Base-by-base conservation (phyloP, 2,888 invertebrate genomes). In the Nomada ruficornis region DNA sequence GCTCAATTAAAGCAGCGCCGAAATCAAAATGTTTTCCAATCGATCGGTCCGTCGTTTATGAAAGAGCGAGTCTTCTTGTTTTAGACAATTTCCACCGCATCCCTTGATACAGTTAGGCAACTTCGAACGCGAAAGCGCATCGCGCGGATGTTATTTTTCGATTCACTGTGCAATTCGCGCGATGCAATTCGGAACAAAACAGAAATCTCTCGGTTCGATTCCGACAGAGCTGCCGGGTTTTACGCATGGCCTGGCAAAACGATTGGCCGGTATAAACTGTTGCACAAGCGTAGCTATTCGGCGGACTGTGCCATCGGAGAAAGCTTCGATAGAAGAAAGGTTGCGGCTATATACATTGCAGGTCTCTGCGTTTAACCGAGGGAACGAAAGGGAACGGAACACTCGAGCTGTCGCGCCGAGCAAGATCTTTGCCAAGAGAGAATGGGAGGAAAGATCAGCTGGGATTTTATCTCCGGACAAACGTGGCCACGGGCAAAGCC, bases 1-100 rank as follows among this genome's bases (percentile, higher is more conserved):
- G n/a, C 36, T 60, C 67, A 81, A 81, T 85, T 77, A 85, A 82
- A 82, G 59, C 68, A 42, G 29, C 29, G 29, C 29, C 7, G 29
- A 7, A 7, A 29, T 29, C 29, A 0, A 7, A 29, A 36, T 36
- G 7, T 36, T 7, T 36, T 36, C 36, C 1, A 36, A 36, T 7
- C 36, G 36, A 36, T 36, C 36, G 5, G 36, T 7, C 5, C 7
- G 36, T 36, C 36, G 36, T 7, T 36, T 36, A 7, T 7, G 7
- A 36, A 36, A 5, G 36, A 36, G 5, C 36, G 36, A 36, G 36
- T 7, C 36, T 0, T 7, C 36, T 36, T 7, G 36, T 36, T 36
- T 36, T 1, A 36, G 36, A 36, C 7, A 36, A 36, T 9, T 36
- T 36, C 36, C 7, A 36, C 7, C 36, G 36, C 36, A 36, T 36